phyloP scores from a whole-genome alignment of 2,797 vertebrate species.

The Adelosebastes latens region DNA sequence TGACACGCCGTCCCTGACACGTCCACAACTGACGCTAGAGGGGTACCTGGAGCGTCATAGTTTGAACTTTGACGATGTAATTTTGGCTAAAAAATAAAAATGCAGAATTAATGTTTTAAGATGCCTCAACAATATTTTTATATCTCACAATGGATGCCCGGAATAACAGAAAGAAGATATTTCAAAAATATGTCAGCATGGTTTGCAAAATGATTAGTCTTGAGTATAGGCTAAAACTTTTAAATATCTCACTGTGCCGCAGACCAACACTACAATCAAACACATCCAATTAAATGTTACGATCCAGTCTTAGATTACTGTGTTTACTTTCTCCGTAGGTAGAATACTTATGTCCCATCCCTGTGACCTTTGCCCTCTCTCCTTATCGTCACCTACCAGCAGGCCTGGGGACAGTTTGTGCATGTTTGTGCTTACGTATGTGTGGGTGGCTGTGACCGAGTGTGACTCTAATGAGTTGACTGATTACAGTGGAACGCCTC shows the following conservation, averaged over 20 bases:
- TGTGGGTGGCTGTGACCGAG: conserved; percentile 40
- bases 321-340: conserved; percentile 26
- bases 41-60: no score
- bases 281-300: conserved; percentile 2
- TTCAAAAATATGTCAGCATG: background rate
- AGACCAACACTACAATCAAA: background rate
- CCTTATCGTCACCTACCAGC: conserved; percentile 30
- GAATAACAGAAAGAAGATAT: background rate
- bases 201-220: background rate
- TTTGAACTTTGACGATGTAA: background rate
- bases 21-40: no score
- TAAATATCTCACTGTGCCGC: background rate
- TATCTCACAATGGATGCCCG: background rate
- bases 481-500: conserved; percentile 70
- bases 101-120: background rate
- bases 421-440: conserved; percentile 6
- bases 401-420: conserved; percentile 32
- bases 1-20: no score
- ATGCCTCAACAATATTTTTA: background rate
- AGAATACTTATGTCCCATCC: background rate
- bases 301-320: background rate
- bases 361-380: conserved; percentile 33
- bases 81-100: background rate
- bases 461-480: conserved; percentile 72
- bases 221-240: background rate